These are phyloP conservation scores for Labroides dimidiatus DNA, from an alignment of 2,797 vertebrate genomes.

Conservation along the genomic window DNA sequence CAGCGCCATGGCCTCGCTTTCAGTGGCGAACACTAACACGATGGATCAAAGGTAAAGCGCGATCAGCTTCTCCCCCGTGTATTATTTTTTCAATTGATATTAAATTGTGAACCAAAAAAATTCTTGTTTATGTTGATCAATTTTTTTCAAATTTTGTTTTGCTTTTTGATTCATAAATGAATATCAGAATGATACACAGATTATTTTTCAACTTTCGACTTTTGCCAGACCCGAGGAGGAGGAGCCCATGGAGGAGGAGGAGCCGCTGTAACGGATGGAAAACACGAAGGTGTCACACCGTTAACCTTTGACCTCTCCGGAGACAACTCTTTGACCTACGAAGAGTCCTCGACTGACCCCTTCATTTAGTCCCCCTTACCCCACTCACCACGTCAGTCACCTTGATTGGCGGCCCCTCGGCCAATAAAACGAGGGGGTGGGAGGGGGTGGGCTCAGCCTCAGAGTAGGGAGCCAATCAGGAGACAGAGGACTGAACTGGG, in stretches of 20 bases:
- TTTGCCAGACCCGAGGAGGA: slow-evolving; percentile 89
- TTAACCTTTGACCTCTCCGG: slow-evolving; percentile 74
- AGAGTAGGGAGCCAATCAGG: slow-evolving; percentile 79
- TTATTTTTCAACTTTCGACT: neutral
- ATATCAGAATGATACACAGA: no score
- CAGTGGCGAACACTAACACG: slow-evolving; percentile 88
- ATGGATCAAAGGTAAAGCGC: slow-evolving; percentile 88
- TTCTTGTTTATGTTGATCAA: no score
- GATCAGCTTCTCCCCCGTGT: no score
- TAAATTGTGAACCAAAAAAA: no score
- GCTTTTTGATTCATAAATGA: no score
- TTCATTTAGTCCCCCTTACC: slow-evolving; percentile 78
- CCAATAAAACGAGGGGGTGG: slow-evolving; percentile 67
- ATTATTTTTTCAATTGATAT: no score
- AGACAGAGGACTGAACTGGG: slow-evolving; percentile 76
- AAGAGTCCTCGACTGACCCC: slow-evolving; percentile 76
- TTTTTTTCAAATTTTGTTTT: no score
- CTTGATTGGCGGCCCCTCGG: slow-evolving; percentile 77
- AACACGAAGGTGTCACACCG: slow-evolving; percentile 64
- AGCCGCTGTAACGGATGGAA: slow-evolving; percentile 89
- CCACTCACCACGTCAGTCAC: slow-evolving; percentile 74
- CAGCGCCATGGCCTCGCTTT: slow-evolving; percentile 97
- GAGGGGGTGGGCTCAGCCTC: slow-evolving; percentile 78
- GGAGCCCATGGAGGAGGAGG: slow-evolving; percentile 97
- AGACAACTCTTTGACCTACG: slow-evolving; percentile 68